Conservation (phyloP, 23 tunicate species). For the Trididemnum clinides region DNA sequence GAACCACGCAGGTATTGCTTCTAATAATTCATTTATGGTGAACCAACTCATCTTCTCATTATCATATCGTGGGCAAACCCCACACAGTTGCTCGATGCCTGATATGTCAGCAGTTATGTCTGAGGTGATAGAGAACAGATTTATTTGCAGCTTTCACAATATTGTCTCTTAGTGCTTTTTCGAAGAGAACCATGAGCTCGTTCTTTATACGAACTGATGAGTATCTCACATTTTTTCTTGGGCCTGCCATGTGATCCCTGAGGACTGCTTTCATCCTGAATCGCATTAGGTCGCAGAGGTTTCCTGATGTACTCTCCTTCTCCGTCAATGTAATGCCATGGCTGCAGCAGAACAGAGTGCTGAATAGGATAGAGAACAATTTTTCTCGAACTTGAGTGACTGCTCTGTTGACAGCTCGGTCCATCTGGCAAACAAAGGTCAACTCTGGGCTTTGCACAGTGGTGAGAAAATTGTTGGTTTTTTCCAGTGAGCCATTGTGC, state of each 20-base stretch:
- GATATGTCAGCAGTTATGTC: neutral
- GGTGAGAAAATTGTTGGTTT: no score
- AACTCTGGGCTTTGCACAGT: no score
- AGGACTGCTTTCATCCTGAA: neutral
- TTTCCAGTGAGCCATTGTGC: neutral
- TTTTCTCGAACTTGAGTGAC: no score
- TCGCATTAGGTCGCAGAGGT: neutral
- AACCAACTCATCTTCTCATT: no score
- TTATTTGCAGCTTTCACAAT: neutral
- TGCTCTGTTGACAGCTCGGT: no score
- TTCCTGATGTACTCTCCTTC: no score
- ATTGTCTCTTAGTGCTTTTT: neutral
- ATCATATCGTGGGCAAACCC: no score
- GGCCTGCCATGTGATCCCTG: neutral
- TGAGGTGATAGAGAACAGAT: neutral
- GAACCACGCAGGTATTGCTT: neutral
- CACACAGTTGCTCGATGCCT: neutral
- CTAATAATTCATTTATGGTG: no score
- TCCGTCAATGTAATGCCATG: neutral
- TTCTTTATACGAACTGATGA: neutral
- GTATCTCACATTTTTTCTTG: no score
- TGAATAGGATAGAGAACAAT: no score
- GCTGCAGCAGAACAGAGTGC: no score
- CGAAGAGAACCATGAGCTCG: neutral
- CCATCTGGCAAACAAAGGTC: no score